A percentile compares a stretch with the other conserved stretches of the same genome.
Evolutionary conservation across 1,140 invertebrate genomes (phyloP).

Genomic region (Nasonia longicornis): DNA sequence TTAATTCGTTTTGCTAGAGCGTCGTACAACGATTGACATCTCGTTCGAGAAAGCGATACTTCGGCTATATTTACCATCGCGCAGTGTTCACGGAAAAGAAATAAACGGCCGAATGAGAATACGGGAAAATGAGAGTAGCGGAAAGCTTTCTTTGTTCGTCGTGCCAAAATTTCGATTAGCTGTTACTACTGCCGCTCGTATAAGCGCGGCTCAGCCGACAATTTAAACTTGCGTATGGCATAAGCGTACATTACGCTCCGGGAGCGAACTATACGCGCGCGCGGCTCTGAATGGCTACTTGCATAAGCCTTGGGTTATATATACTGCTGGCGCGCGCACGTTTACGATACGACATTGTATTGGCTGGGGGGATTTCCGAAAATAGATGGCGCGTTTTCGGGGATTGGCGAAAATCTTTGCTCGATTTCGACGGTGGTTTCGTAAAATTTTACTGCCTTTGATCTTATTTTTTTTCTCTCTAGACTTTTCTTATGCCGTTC

Average conservation of each 20-base stretch:
- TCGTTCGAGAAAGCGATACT: background rate
- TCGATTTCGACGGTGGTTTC: background rate
- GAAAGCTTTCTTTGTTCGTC: constrained; percentile 22
- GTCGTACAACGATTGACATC: no score
- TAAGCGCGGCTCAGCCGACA: background rate
- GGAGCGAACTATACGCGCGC: background rate
- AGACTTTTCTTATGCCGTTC: background rate
- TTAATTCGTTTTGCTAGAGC: background rate
- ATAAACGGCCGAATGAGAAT: background rate
- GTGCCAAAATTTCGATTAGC: constrained; percentile 40
- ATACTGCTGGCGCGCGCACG: background rate
- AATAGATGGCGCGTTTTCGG: constrained; percentile 6
- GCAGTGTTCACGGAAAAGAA: background rate
- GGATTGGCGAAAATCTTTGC: constrained; percentile 2
- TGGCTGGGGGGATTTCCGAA: background rate
- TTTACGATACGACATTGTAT: constrained; percentile 19
- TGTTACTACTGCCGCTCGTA: background rate
- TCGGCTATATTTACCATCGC: constrained; percentile 1
- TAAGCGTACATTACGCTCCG: background rate
- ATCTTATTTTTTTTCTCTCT: background rate
- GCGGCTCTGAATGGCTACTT: background rate
- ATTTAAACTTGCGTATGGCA: constrained; percentile 1
- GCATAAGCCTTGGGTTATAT: background rate
- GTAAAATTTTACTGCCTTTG: background rate
- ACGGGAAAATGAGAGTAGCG: background rate